Base-by-base conservation (phyloP, 2,888 invertebrate species). In the Neuroscelio doddi region DNA sequence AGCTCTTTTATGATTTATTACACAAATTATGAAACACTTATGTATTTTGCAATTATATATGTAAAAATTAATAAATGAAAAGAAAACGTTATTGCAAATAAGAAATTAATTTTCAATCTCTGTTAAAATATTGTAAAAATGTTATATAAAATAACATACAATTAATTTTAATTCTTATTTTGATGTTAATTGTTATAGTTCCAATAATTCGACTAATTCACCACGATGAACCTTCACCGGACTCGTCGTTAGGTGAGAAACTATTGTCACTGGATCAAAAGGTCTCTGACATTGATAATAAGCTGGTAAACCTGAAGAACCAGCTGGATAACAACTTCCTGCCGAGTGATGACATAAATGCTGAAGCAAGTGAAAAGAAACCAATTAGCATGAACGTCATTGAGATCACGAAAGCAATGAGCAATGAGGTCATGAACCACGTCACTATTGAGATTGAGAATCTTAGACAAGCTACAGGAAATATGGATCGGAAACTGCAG, bases 301-400 rank as follows among this genome's bases (percentile, higher is more conserved):
- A 93, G 83, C 84, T 95, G 68, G 91, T 90, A 61, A 90, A 90
- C 30, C 85, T 95, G 50, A 94, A 94, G 81, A 93, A 90, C 79
- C 94, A 94, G 84, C 88, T 94, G 72, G 94, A 95, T 78, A 92
- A 89, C 77, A 94, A 94, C 80, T 92, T 93, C 77, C 85, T 94
- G 58, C 91, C 92, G 52, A 85, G 78, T 38, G 94, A 94, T 77
- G 94, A 94, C 76, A 92, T 94, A 64, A 94, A 93, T 77, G 94
- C 92, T 0, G 94, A 94, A 82, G 94, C 94, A 0, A 94, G 94
- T 76, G 94, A 94, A 84, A 94, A 93, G 85, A 93, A 93, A 78
- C 93, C 94, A 1, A 89, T 94, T 42, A 93, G 93, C 80, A 90
- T 93, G 87, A 93, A 93, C 80, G 91, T 93, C 9, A 88, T 93